A percentile compares a stretch with the other conserved stretches of the same genome.
Evolutionary conservation across 1,140 invertebrate genomes (phyloP).

Genomic region (Drosophila grimshawi): DNA sequence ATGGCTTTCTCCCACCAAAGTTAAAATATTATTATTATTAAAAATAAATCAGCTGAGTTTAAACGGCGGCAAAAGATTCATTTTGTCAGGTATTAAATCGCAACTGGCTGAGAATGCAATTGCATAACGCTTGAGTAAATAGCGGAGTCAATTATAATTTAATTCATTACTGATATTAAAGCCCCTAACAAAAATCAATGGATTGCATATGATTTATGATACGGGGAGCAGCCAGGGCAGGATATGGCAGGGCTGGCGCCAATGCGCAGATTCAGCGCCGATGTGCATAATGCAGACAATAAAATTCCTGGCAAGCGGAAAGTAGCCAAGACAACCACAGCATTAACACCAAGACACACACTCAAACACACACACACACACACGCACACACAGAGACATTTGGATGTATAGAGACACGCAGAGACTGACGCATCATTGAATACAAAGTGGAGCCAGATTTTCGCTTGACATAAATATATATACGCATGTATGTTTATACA

Average conservation of each 20-base stretch:
- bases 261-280: conserved; percentile 35
- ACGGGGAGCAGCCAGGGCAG: background rate
- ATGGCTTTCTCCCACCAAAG: too few species aligned
- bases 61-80: too few species aligned
- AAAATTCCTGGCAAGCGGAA: conserved; percentile 29
- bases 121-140: conserved; percentile 14
- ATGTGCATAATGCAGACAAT: conserved; percentile 56
- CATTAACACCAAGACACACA: conserved; percentile 31
- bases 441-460: conserved; percentile 3
- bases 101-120: background rate
- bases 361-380: conserved; percentile 4
- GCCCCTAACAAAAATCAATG: conserved; percentile 49
- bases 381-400: background rate
- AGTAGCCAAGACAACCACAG: conserved; percentile 43
- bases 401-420: background rate
- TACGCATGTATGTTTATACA: background rate
- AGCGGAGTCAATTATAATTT: conserved; percentile 49
- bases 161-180: conserved; percentile 45
- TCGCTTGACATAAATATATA: background rate
- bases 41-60: too few species aligned
- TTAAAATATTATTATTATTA: too few species aligned
- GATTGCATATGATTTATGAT: conserved; percentile 49
- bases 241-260: background rate
- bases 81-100: background rate
- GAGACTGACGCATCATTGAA: conserved; percentile 16